phyloP scores from a whole-genome alignment of 2,113 vertebrate genomes.

The Pedionomus torquatus region DNA sequence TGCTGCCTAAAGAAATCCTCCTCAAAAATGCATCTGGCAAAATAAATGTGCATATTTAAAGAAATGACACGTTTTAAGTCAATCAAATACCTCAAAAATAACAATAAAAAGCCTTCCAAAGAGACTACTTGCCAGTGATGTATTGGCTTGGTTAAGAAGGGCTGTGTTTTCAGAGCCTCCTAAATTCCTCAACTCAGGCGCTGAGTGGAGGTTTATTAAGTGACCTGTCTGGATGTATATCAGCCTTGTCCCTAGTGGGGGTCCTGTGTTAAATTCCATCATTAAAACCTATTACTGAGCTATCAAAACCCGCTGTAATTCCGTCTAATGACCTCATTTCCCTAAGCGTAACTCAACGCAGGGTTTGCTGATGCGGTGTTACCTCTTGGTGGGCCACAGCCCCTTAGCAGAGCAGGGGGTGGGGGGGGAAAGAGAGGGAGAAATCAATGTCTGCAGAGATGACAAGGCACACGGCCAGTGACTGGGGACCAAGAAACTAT shows the following conservation, averaged over 20 bases:
- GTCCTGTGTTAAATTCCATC: slow-evolving; percentile 81
- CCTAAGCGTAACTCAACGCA: slow-evolving; percentile 82
- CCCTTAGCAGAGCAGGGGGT: slow-evolving; percentile 38
- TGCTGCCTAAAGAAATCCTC: neutral
- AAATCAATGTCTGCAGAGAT: slow-evolving; percentile 83
- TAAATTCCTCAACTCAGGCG: slow-evolving; percentile 67
- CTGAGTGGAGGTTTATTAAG: slow-evolving; percentile 74
- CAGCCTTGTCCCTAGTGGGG: slow-evolving; percentile 81
- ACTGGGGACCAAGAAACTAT: slow-evolving; percentile 79
- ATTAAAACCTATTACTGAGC: slow-evolving; percentile 86
- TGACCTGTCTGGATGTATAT: slow-evolving; percentile 82
- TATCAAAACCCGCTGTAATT: slow-evolving; percentile 82
- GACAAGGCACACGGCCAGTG: slow-evolving; percentile 79
- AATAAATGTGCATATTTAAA: slow-evolving; percentile 56
- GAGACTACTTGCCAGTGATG: slow-evolving; percentile 48
- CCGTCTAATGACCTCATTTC: slow-evolving; percentile 84
- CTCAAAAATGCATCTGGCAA: neutral
- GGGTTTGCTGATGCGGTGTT: slow-evolving; percentile 59
- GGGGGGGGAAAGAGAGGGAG: slow-evolving; percentile 60
- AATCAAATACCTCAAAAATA: slow-evolving; percentile 56
- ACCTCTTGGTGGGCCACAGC: slow-evolving; percentile 40
- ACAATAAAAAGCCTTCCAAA: slow-evolving; percentile 47
- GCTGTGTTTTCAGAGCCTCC: slow-evolving; percentile 75
- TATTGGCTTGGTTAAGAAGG: slow-evolving; percentile 62
- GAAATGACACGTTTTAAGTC: neutral